phyloP scores from a whole-genome alignment of 2,888 invertebrate species.

The Lamproptera curius region DNA sequence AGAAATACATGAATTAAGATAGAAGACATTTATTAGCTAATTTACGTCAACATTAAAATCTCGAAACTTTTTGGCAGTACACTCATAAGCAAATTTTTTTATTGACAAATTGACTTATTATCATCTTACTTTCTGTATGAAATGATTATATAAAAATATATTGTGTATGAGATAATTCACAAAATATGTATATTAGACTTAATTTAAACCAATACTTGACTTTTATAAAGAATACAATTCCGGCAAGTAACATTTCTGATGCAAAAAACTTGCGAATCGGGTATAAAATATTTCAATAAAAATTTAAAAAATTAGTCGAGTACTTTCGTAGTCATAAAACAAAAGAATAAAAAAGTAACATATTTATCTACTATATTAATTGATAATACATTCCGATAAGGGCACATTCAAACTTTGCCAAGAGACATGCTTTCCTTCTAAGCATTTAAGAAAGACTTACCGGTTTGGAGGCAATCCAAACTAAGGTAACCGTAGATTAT shows the following conservation, averaged over 20 bases:
- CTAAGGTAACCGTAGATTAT: constrained; percentile 1
- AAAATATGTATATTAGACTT: constrained; percentile 1
- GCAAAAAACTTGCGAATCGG: background rate
- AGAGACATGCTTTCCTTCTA: background rate
- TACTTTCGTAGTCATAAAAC: background rate
- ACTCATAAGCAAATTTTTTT: constrained; percentile 9
- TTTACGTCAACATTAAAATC: constrained; percentile 14
- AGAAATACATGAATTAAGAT: constrained; percentile 5
- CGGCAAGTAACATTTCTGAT: background rate
- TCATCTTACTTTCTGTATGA: background rate
- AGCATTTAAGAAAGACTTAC: background rate
- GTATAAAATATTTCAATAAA: background rate
- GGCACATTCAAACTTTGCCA: background rate
- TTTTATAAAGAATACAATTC: background rate
- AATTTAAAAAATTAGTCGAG: background rate
- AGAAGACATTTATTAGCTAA: constrained; percentile 20
- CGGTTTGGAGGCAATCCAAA: constrained; percentile 3
- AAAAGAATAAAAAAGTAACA: background rate
- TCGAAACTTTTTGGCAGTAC: constrained; percentile 8
- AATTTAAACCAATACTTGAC: background rate
- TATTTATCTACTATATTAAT: background rate
- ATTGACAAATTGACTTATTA: constrained; percentile 1
- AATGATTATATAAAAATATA: constrained; percentile 5
- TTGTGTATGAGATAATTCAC: background rate
- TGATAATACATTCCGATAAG: background rate